Conservation (phyloP, 2,797 vertebrate species). For the Decapterus maruadsi region DNA sequence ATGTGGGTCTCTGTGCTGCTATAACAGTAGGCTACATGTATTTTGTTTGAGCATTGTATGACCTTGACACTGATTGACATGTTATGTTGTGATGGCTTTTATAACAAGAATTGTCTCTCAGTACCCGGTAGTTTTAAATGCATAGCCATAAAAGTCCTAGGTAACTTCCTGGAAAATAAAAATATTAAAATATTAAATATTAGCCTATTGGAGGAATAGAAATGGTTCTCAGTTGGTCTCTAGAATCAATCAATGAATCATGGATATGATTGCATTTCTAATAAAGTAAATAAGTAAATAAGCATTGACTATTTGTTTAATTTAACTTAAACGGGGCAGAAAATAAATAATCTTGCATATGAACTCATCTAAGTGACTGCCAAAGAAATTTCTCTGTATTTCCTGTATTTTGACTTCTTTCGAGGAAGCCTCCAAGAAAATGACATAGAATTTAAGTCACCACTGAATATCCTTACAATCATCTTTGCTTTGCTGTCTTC, state of each 20-base stretch:
- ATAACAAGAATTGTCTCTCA: not conserved
- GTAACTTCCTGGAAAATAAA: not conserved
- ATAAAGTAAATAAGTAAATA: not conserved
- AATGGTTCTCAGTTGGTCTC: not conserved
- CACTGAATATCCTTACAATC: not conserved
- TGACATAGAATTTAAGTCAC: not conserved
- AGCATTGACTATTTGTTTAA: not conserved
- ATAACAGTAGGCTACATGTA: not conserved
- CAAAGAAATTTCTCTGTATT: not conserved
- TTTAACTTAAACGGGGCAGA: not conserved
- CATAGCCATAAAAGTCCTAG: not conserved
- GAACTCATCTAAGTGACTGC: not conserved
- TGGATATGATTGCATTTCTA: not conserved
- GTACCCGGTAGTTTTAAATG: slow-evolving; percentile 3
- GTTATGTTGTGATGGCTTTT: slow-evolving; percentile 35
- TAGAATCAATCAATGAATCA: not conserved
- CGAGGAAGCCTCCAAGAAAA: not conserved
- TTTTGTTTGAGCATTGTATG: slow-evolving; percentile 11
- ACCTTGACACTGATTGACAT: slow-evolving; percentile 49
- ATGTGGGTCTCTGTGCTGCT: not conserved
- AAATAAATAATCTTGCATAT: not conserved
- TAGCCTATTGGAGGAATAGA: not conserved
- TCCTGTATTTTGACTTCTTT: not conserved
- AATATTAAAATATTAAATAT: not conserved
- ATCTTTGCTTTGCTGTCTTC: slow-evolving; percentile 2